Percentiles rank a stretch among this genome's conserved stretches.
Evolutionary conservation across 2,888 invertebrate species (phyloP).

Genomic region (Leucophenga montana): DNA sequence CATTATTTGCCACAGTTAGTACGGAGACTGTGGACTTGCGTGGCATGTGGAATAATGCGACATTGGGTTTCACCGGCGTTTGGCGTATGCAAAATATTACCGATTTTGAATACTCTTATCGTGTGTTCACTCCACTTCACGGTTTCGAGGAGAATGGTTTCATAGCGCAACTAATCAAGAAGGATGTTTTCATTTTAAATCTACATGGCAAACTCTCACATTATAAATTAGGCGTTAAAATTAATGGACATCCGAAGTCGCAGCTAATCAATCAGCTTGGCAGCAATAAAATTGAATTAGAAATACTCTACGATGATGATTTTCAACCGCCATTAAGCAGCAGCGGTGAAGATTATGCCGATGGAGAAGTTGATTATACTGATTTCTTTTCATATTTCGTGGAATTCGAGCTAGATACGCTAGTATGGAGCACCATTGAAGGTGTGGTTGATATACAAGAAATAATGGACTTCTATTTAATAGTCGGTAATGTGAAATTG

Average conservation of each 20-base stretch:
- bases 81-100: conserved; percentile 78
- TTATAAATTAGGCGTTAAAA: conserved; percentile 76
- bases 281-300: conserved; percentile 60
- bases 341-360: conserved; percentile 60
- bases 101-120: conserved; percentile 85
- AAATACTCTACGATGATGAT: conserved; percentile 71
- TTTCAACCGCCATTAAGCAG: conserved; percentile 55
- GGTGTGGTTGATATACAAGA: conserved; percentile 76
- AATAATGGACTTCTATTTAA: conserved; percentile 73
- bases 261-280: conserved; percentile 68
- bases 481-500: conserved; percentile 74
- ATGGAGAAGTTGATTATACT: conserved; percentile 70
- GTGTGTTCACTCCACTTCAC: conserved; percentile 84
- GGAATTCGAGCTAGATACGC: conserved; percentile 75
- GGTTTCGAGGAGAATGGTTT: conserved; percentile 85
- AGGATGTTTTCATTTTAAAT: conserved; percentile 80
- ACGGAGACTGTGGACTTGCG: conserved; percentile 82
- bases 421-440: conserved; percentile 76
- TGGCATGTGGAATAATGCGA: conserved; percentile 83
- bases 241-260: conserved; percentile 68
- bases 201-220: conserved; percentile 80
- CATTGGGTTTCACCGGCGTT: conserved; percentile 84
- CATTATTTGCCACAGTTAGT: conserved; percentile 81
- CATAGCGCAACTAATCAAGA: conserved; percentile 79
- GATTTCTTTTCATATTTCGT: conserved; percentile 75